phyloP scores from a whole-genome alignment of 2,888 invertebrate species.

The Rhagonycha lutea region DNA sequence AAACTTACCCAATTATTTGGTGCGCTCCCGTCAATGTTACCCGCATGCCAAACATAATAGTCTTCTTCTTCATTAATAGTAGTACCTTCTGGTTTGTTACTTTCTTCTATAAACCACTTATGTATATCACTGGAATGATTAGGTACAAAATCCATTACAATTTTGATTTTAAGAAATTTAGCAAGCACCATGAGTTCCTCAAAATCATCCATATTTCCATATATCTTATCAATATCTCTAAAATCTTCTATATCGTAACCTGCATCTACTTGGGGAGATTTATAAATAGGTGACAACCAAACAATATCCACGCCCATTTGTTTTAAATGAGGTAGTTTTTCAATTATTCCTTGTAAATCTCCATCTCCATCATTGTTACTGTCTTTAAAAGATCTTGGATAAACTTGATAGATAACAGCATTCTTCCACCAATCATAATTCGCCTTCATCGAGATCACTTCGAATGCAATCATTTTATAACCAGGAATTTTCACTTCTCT shows the following conservation, averaged over 20 bases:
- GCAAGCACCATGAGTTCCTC: slow-evolving; percentile 61
- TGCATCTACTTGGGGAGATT: slow-evolving; percentile 83
- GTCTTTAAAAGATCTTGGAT: slow-evolving; percentile 78
- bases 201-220: slow-evolving; percentile 77
- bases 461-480: background rate
- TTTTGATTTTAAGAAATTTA: slow-evolving; percentile 60
- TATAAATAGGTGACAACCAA: slow-evolving; percentile 85
- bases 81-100: no score
- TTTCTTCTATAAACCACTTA: slow-evolving; percentile 84
- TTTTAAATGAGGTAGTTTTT: slow-evolving; percentile 43
- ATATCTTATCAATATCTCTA: slow-evolving; percentile 70
- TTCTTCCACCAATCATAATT: slow-evolving; percentile 85
- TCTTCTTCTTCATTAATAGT: no score
- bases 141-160: slow-evolving; percentile 57
- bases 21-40: slow-evolving; percentile 55
- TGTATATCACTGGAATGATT: slow-evolving; percentile 77
- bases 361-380: slow-evolving; percentile 84
- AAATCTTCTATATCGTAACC: slow-evolving; percentile 88
- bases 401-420: slow-evolving; percentile 82
- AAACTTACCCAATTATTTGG: slow-evolving; percentile 77
- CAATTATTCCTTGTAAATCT: slow-evolving; percentile 73
- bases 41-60: slow-evolving; percentile 79
- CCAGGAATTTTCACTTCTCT: background rate
- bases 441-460: background rate
- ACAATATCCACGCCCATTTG: slow-evolving; percentile 74